phyloP scores from a whole-genome alignment of 2,113 vertebrate genomes.

The Campylomormyrus tamandua region DNA sequence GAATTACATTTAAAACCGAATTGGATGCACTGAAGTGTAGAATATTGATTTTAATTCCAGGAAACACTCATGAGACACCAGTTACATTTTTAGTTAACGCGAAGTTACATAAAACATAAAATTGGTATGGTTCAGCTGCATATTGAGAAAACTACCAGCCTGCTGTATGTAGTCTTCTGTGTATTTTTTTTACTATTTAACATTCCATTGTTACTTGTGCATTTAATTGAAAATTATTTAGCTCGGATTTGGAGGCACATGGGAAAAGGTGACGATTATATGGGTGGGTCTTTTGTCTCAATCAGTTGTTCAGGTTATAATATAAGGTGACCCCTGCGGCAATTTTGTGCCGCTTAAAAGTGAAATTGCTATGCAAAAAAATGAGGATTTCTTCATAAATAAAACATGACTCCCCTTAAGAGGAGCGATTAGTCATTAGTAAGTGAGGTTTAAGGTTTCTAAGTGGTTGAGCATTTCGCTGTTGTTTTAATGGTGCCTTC shows the following conservation, averaged over 20 bases:
- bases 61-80: background rate
- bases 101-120: background rate
- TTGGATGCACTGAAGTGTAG: background rate
- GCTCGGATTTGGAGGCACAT: background rate
- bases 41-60: background rate
- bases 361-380: background rate
- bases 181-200: background rate
- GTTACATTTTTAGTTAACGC: background rate
- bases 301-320: background rate
- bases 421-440: background rate
- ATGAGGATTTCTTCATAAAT: background rate
- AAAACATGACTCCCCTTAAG: background rate
- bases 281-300: background rate
- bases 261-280: background rate
- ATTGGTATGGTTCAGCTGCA: background rate
- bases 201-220: background rate
- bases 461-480: background rate
- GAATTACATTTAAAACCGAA: background rate
- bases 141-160: background rate
- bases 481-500: background rate
- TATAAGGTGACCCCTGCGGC: background rate
- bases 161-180: background rate
- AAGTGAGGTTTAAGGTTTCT: constrained; percentile 13
- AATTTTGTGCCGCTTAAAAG: background rate
- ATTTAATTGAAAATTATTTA: background rate